Conservation (phyloP, 2,797 vertebrate genomes). For the Allobates femoralis region DNA sequence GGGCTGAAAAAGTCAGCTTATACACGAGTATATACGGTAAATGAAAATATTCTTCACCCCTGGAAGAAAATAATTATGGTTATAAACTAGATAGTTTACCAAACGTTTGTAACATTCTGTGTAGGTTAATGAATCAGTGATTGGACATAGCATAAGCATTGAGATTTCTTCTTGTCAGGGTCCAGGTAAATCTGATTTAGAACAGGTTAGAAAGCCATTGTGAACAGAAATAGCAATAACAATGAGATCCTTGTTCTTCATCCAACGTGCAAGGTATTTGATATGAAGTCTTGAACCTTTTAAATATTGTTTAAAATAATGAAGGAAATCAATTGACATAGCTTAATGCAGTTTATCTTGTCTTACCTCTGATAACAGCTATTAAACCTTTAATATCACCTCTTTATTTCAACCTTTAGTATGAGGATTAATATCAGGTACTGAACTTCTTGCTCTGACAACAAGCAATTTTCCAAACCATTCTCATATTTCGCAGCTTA, state of each 20-base stretch:
- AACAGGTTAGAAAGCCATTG: not conserved
- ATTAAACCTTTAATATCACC: not conserved
- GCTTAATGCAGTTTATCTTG: not conserved
- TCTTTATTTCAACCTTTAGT: slow-evolving; percentile 2
- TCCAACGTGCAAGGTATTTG: not conserved
- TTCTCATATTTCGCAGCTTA: not conserved
- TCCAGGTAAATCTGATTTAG: not conserved
- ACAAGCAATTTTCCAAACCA: not conserved
- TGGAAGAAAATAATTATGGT: no score
- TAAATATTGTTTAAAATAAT: not conserved
- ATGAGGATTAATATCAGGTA: not conserved
- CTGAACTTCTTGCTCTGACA: not conserved
- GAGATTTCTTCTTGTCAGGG: not conserved
- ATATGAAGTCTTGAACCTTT: not conserved
- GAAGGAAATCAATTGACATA: not conserved
- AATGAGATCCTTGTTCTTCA: not conserved
- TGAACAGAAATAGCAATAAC: not conserved
- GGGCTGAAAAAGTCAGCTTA: no score
- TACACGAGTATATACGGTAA: no score
- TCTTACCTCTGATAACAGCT: not conserved
- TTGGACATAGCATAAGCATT: not conserved
- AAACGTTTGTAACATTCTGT: not conserved
- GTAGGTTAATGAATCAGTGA: not conserved
- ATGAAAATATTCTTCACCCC: no score
- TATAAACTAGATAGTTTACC: not conserved